Percentiles rank a stretch among this genome's conserved stretches.
These are phyloP conservation scores for Amia ocellicauda DNA, from an alignment of 2,113 vertebrate genomes.

Conservation along the genomic window DNA sequence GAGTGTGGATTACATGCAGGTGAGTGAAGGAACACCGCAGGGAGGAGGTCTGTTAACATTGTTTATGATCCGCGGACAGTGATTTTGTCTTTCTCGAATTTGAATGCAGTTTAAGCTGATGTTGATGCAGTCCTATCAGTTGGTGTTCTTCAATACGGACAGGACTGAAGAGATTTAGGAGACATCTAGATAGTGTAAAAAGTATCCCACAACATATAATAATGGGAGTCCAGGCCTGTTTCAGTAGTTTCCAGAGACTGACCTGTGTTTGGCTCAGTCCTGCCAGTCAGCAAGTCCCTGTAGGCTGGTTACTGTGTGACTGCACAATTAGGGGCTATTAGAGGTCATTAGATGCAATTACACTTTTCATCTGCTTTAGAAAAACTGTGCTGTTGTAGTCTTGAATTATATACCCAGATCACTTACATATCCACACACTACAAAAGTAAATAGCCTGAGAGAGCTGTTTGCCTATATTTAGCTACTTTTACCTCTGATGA, in stretches of 20 bases:
- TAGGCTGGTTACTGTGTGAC: neutral
- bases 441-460: neutral
- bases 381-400: neutral
- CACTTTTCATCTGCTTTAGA: neutral
- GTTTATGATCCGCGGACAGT: too few species aligned
- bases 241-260: too few species aligned
- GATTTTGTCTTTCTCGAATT: too few species aligned
- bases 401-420: too few species aligned
- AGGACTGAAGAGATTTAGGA: too few species aligned
- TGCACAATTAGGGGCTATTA: neutral
- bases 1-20: slow-evolving; percentile 95
- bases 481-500: neutral
- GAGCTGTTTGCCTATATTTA: neutral
- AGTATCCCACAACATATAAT: too few species aligned
- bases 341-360: neutral
- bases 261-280: neutral
- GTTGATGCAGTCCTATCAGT: neutral
- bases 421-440: neutral
- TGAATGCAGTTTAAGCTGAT: too few species aligned
- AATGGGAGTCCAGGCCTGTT: too few species aligned
- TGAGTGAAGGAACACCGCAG: slow-evolving; percentile 39
- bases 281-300: neutral
- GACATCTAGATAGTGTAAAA: too few species aligned
- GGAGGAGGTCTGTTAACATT: too few species aligned
- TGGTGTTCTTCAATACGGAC: neutral